These are phyloP conservation scores for Heliconius congener DNA, from an alignment of 1,140 invertebrate species.

Conservation along the genomic window DNA sequence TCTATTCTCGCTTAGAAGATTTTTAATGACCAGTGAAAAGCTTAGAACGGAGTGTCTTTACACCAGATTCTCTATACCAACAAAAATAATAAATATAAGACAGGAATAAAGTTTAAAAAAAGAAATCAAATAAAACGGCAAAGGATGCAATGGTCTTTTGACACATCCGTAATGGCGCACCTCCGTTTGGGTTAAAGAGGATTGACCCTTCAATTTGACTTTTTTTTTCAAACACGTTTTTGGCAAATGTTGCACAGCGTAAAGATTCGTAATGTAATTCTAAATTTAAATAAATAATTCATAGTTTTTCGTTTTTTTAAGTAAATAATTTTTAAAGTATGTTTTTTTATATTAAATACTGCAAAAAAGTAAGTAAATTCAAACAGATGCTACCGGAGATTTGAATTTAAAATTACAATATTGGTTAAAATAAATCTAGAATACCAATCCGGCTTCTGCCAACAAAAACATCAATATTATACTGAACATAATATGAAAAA, in stretches of 20 bases:
- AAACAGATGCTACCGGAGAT: no score
- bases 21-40: no score
- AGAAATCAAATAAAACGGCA: not conserved
- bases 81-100: no score
- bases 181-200: conserved; percentile 39
- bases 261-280: conserved; percentile 30
- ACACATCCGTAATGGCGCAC: conserved; percentile 32
- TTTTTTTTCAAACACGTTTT: conserved; percentile 35
- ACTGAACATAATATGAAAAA: no score
- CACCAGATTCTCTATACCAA: not conserved
- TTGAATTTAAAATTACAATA: no score
- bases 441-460: no score
- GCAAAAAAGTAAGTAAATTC: no score
- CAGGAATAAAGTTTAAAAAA: no score
- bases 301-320: not conserved
- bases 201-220: conserved; percentile 39
- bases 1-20: no score
- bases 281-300: conserved; percentile 13
- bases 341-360: no score
- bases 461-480: no score
- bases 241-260: conserved; percentile 33
- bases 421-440: no score
- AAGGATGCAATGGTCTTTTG: conserved; percentile 36
- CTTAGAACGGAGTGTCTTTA: not conserved
- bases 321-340: not conserved